phyloP scores from a whole-genome alignment of 1,140 invertebrate species.

The Nasonia vitripennis region DNA sequence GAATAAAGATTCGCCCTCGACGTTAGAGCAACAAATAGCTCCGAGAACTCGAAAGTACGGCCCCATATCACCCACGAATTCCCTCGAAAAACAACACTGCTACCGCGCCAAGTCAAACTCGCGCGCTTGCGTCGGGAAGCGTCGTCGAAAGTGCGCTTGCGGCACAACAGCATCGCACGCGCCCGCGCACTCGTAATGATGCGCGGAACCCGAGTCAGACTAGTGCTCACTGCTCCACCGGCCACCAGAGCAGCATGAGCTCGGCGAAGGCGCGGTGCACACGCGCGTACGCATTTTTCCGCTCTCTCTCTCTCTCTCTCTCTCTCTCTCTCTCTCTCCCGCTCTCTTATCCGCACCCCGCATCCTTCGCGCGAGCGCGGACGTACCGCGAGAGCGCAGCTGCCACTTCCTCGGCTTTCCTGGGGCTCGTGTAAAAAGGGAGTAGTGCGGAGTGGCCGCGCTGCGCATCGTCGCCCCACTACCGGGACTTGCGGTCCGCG shows the following conservation, averaged over 20 bases:
- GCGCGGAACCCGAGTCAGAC: constrained; percentile 59
- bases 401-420: constrained; percentile 63
- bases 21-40: too few species aligned
- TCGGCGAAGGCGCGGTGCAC: constrained; percentile 37
- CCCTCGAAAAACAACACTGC: not conserved
- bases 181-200: constrained; percentile 41
- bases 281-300: constrained; percentile 14
- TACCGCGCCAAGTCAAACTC: not conserved
- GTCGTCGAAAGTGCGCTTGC: not conserved
- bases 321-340: constrained; percentile 15
- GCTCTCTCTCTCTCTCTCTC: constrained; percentile 1
- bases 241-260: constrained; percentile 61
- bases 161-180: not conserved
- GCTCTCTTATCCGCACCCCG: constrained; percentile 56
- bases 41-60: too few species aligned
- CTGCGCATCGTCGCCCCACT: constrained; percentile 74
- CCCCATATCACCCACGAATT: not conserved
- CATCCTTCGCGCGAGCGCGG: constrained; percentile 55
- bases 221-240: constrained; percentile 62
- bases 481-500: constrained; percentile 60
- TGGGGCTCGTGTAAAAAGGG: constrained; percentile 72
- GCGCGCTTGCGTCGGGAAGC: constrained; percentile 3
- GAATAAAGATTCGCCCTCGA: too few species aligned
- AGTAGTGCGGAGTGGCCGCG: constrained; percentile 74
- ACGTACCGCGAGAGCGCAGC: constrained; percentile 28